phyloP scores from a whole-genome alignment of 1,140 invertebrate genomes.

The Melipona quadrifasciata region DNA sequence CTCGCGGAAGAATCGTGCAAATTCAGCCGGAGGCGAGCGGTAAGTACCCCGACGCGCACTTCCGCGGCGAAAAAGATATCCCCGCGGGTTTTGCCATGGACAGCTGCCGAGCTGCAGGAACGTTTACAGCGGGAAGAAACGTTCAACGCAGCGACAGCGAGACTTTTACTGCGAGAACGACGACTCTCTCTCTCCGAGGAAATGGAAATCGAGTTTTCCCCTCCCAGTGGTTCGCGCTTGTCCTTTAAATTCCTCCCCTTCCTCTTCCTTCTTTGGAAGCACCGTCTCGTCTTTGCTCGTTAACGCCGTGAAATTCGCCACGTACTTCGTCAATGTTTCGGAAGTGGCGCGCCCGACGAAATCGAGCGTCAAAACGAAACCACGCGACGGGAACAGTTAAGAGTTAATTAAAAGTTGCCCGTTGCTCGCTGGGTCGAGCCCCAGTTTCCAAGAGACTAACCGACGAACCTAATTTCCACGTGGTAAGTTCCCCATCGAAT shows the following conservation, averaged over 20 bases:
- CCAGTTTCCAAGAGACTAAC: neutral
- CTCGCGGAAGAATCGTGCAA: too few relatives aligned
- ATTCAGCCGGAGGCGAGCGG: neutral
- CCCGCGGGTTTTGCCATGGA: slow-evolving; percentile 23
- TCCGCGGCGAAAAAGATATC: slow-evolving; percentile 5
- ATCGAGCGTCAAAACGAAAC: neutral
- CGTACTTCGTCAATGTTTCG: neutral
- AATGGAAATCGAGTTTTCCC: slow-evolving; percentile 20
- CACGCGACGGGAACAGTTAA: neutral
- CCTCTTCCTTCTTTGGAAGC: too few relatives aligned
- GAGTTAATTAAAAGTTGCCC: neutral
- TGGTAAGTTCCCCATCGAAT: neutral
- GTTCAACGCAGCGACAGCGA: neutral
- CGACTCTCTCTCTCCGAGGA: neutral
- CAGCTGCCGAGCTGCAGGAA: slow-evolving; percentile 32
- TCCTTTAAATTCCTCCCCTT: neutral
- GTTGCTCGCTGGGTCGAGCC: neutral
- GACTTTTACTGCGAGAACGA: slow-evolving; percentile 1
- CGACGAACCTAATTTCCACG: neutral
- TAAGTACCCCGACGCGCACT: neutral
- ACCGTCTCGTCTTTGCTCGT: neutral
- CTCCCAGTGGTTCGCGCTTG: neutral
- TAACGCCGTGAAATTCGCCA: too few relatives aligned
- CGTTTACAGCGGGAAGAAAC: neutral
- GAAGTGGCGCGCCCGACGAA: neutral